These are phyloP conservation scores for Corvus moneduloides DNA, from an alignment of 2,113 vertebrate species.

Conservation along the genomic window DNA sequence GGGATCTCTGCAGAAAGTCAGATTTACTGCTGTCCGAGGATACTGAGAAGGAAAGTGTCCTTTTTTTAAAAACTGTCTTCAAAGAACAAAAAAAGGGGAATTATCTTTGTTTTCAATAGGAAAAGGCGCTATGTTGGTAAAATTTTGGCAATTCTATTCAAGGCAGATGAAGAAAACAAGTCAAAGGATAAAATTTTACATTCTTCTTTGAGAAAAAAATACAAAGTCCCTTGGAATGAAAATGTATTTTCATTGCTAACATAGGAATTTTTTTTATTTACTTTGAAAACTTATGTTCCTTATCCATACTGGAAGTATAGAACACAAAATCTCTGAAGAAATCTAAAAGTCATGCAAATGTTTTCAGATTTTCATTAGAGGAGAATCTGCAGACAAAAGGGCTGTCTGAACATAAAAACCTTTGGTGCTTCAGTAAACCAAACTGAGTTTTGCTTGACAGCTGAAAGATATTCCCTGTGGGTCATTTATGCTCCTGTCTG, in stretches of 20 bases:
- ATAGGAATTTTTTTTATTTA: background rate
- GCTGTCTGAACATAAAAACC: background rate
- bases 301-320: background rate
- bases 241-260: background rate
- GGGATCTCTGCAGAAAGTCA: background rate
- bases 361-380: background rate
- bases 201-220: background rate
- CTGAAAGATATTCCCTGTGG: constrained; percentile 29
- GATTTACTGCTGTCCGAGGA: background rate
- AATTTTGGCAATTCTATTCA: background rate
- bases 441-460: background rate
- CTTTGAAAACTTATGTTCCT: background rate
- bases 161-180: background rate
- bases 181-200: background rate
- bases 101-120: background rate
- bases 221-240: background rate
- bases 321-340: background rate
- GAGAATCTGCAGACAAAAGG: background rate
- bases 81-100: background rate
- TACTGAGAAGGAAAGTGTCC: background rate
- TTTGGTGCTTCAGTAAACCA: background rate
- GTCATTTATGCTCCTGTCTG: constrained; percentile 18
- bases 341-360: background rate
- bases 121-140: background rate
- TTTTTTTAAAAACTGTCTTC: background rate